These are phyloP conservation scores for Crambe crambe DNA, from an alignment of 37 sponge, comb jelly and placozoan species.

Conservation along the genomic window DNA sequence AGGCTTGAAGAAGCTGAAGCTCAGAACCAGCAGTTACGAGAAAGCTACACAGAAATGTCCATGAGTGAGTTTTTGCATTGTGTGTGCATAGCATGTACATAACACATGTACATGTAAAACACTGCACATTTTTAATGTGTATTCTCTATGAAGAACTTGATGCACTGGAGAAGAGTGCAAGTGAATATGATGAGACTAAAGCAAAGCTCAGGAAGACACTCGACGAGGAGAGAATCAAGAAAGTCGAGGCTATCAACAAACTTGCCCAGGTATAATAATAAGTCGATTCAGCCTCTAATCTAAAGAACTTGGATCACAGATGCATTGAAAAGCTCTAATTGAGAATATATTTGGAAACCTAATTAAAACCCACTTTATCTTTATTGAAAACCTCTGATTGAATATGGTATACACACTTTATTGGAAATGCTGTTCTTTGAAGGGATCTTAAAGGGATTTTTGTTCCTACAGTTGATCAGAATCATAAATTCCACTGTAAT, in stretches of 20 bases:
- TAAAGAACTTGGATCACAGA: too few relatives aligned
- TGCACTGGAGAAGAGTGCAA: background rate
- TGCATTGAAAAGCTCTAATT: too few relatives aligned
- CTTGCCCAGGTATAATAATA: constrained; percentile 37
- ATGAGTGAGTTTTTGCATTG: background rate
- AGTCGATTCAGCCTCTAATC: too few relatives aligned
- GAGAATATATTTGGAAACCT: too few relatives aligned
- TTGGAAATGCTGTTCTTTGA: too few relatives aligned
- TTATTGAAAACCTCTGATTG: too few relatives aligned
- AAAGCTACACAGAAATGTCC: background rate
- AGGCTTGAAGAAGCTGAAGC: constrained; percentile 40
- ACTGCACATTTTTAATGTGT: background rate
- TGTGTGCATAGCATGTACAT: background rate
- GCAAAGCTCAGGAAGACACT: constrained; percentile 37
- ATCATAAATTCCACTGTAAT: too few relatives aligned
- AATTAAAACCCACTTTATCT: too few relatives aligned
- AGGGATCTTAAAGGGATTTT: too few relatives aligned
- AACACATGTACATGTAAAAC: background rate
- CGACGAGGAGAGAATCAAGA: constrained; percentile 62
- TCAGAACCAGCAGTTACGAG: constrained; percentile 39
- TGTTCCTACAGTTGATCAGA: too few relatives aligned
- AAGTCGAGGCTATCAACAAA: constrained; percentile 74
- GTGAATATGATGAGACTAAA: constrained; percentile 22
- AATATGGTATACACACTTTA: too few relatives aligned
- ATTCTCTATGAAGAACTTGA: constrained; percentile 33